Base-by-base conservation (phyloP, 1,140 invertebrate species). In the Heliconius himera region DNA sequence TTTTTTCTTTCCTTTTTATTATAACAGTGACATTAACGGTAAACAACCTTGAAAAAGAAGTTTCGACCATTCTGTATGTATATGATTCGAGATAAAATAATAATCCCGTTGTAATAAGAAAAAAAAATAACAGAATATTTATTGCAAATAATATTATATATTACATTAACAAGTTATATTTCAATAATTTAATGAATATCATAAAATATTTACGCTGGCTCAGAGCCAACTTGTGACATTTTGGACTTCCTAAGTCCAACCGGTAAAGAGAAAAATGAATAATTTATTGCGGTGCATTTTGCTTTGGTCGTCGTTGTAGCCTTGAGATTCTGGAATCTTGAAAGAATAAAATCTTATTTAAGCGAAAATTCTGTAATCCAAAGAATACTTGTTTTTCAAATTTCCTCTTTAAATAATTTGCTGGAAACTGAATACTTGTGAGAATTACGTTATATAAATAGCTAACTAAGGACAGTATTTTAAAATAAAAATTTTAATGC, bases 201-300 rank as follows among this genome's bases (percentile, higher is more conserved):
- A 71, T 56, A 77, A 66, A 54, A 70, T 77, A 72, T 72, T 77
- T 77, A 77, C 22, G 41, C 71, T 71, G 70, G 66, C 49, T 36
- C 46, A 22, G 70, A 72, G 70, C 76, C 70, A 71, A 51, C 70
- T 77, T 16, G 41, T 71, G 76, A 77, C 66, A 41, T 51, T 54
- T 66, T 77, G 74, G 70, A 76, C 70, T 79, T 75, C 38, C 56
- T 79, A 79, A 79, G 75, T 76, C 75, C 56, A 49, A n/a, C 70
- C 41, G 78, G 74, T 72, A 76, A 71, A 70, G 38, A 81, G 56
- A 76, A 81, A 81, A 74, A 81, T 81, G 76, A 77, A 81, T 81
- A 81, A 80, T 80, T 80, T 81, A 81, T 81, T 74, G 54, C 56
- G 71, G 72, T 77, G 75, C 73, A 81, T 80, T 80, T 80, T 76